phyloP scores from a whole-genome alignment of 2,797 vertebrate genomes.

The Manis crassicaudata region DNA sequence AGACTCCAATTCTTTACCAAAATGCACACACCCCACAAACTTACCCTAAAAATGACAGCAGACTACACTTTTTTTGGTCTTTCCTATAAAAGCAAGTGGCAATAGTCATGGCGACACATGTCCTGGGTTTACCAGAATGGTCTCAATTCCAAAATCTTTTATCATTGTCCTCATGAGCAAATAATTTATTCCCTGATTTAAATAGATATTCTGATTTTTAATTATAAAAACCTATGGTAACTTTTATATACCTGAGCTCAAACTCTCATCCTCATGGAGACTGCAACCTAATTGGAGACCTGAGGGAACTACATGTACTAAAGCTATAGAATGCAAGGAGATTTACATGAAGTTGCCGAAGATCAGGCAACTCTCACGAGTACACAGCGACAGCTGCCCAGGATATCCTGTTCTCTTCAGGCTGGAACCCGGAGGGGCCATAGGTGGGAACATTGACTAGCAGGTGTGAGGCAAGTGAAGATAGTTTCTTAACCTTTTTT shows the following conservation, averaged over 20 bases:
- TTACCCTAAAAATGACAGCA: background rate
- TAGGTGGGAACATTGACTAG: background rate
- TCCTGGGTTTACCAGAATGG: background rate
- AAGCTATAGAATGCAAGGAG: background rate
- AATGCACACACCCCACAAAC: background rate
- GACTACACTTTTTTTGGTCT: background rate
- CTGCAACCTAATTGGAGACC: background rate
- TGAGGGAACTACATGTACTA: background rate
- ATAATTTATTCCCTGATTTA: background rate
- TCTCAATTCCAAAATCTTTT: constrained; percentile 22
- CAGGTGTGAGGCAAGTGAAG: background rate
- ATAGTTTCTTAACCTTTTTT: background rate
- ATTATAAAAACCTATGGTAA: background rate
- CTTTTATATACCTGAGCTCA: background rate
- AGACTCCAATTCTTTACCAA: background rate
- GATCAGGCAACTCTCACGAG: fast-evolving
- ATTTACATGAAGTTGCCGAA: background rate
- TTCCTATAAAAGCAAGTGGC: background rate
- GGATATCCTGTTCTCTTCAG: background rate
- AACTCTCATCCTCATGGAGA: background rate
- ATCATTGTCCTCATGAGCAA: background rate
- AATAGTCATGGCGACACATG: background rate
- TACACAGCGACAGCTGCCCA: background rate
- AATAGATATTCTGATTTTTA: background rate
- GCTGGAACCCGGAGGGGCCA: background rate